phyloP scores from a whole-genome alignment of 1,140 invertebrate species.

The Lutraria rhynchaena region DNA sequence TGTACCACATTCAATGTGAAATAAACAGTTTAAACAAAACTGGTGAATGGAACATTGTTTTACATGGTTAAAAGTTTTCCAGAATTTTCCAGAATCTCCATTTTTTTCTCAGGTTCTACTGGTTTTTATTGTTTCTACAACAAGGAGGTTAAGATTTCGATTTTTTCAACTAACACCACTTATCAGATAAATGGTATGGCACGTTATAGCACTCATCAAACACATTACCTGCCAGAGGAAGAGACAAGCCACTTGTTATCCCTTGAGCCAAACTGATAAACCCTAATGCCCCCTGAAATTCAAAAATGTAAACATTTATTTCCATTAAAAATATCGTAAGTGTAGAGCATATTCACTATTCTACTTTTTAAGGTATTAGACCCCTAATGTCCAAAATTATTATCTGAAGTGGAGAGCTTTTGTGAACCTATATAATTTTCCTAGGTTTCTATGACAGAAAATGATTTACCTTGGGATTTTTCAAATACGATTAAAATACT shows the following conservation, averaged over 20 bases:
- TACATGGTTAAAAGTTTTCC: background rate
- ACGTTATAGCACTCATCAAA: background rate
- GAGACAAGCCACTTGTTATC: background rate
- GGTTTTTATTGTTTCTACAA: background rate
- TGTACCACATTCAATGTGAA: too few species aligned
- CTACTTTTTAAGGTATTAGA: too few species aligned
- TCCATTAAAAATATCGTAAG: too few species aligned
- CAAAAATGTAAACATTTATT: too few species aligned
- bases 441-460: too few species aligned
- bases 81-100: background rate
- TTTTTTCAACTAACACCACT: background rate
- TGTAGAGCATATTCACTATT: too few species aligned
- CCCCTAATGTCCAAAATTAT: too few species aligned
- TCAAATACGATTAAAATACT: too few species aligned
- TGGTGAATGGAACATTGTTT: background rate
- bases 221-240: slow-evolving; percentile 34
- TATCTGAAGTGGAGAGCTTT: too few species aligned
- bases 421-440: too few species aligned
- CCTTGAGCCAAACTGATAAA: slow-evolving; percentile 33
- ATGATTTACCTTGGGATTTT: too few species aligned
- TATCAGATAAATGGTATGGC: too few species aligned
- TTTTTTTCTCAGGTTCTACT: background rate
- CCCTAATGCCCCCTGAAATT: slow-evolving; percentile 44
- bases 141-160: background rate
- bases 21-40: background rate